Base-by-base conservation (phyloP, 1,140 invertebrate genomes). In the Tetraneura akinire region DNA sequence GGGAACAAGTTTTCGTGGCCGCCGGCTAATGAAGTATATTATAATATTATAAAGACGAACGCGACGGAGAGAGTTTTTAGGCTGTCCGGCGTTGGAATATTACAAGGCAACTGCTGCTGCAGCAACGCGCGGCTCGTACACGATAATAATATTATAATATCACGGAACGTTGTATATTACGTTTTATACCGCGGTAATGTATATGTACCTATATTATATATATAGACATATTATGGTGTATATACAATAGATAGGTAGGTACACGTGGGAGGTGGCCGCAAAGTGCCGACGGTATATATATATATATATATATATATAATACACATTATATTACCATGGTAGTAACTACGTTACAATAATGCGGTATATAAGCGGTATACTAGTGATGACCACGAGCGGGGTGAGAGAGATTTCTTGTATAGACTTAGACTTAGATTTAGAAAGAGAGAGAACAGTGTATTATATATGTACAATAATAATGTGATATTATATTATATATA, bases 21-120 rank as follows among this genome's bases (percentile, higher is more conserved):
- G 37, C 53, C 37, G 74, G 74, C 74, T 78, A 78, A 78, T 45
- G 37, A 60, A 62, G 55, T 78, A 55, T n/a, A n/a, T n/a, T n/a
- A n/a, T n/a, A n/a, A n/a, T n/a, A n/a, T n/a, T 26, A 62, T 45
- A 62, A 47, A 78, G 74, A 57, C 74, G 21, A 37, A 21, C 49
- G 49, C 21, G 21, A 51, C 66, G 66, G 37, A 60, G 55, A 78
- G 74, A 62, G 55, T 32, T 68, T 68, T 37, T 47, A 13, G 66
- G n/a, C 8, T 68, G 66, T 42, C 23, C 64, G 64, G 21, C 16
- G 45, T 26, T 78, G 55, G 37, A 78, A 78, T 37, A 37, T 62
- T 78, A 62, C 74, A 62, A 62, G 49, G 53, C 73, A 4, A 57
- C 73, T 26, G 70, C 32, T 8, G 32, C 32, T 3, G 32, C 32